Conservation (phyloP, 2,888 invertebrate genomes). For the Drosophila nr. medialis region DNA sequence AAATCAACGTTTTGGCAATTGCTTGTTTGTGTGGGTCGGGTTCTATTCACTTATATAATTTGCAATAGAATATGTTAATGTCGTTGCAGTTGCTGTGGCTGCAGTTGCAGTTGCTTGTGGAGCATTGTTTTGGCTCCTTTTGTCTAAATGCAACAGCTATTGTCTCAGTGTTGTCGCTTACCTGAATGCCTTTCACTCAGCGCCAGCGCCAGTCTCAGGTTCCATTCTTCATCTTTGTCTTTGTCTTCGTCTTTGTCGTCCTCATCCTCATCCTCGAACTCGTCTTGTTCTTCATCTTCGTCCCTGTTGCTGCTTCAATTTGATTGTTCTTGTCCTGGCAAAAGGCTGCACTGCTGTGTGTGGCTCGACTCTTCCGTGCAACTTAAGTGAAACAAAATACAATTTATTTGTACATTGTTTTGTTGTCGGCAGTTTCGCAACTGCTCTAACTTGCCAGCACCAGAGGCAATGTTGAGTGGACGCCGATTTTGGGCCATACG, state of each 20-base stretch:
- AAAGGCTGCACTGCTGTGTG: conserved; percentile 43
- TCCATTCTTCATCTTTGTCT: background rate
- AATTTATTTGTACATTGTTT: conserved; percentile 69
- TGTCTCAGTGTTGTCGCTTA: conserved; percentile 55
- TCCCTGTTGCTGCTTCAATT: conserved; percentile 6
- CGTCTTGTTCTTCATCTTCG: background rate
- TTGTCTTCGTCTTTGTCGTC: background rate
- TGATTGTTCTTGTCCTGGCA: conserved; percentile 41
- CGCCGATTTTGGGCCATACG: conserved; percentile 8
- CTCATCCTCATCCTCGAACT: background rate
- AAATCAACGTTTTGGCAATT: background rate
- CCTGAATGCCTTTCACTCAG: conserved; percentile 49
- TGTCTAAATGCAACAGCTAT: conserved; percentile 60
- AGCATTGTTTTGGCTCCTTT: conserved; percentile 52
- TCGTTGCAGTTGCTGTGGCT: conserved; percentile 3
- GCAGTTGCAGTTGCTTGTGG: conserved; percentile 9
- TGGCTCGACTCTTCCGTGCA: conserved; percentile 49
- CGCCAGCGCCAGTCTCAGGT: background rate
- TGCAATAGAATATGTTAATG: conserved; percentile 5
- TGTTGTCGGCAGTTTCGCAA: conserved; percentile 62
- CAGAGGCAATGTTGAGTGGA: conserved; percentile 3
- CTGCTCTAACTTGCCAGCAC: conserved; percentile 7
- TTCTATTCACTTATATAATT: background rate
- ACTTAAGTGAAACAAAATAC: conserved; percentile 69
- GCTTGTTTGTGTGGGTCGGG: background rate